Base-by-base conservation (phyloP, 2,113 vertebrate genomes). In the Emydura subglobosa region DNA sequence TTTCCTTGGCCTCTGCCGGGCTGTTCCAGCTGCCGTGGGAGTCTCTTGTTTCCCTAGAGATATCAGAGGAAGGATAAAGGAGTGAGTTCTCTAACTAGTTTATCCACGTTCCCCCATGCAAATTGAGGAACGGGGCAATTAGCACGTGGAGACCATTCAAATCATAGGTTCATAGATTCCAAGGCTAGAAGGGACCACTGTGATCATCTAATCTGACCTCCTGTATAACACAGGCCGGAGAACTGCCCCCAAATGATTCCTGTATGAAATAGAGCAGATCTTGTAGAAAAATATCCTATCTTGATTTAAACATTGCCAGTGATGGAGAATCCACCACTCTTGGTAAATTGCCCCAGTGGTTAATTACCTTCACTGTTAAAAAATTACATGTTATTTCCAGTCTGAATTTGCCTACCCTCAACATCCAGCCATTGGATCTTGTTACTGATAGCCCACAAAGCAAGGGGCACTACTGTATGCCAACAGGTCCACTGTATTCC, bases 11-110 rank as follows among this genome's bases (percentile, higher is more conserved):
- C 96, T 96, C 76, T 89, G 81, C 55, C 51, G 68, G 31, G 29
- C 4, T 94, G 89, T 49, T 97, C 94, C 0, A 91, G 57, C 80
- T 97, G 94, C 97, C 97, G 93, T 50, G 42, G 86, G 6, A 87
- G 76, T 78, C 47, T 92, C 89, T 97, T 97, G 82, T 93, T 95
- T 72, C 94, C 97, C 98, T 98, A 86, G 79, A 39, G 85, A 93
- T 31, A 84, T 12, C 61, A 85, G 57, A 90, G 57, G 44, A 11
- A 95, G 53, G 3, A 83, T 47, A 51, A 16, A 31, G 29, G n/a
- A 44, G 54, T 10, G 34, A 79, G n/a, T 84, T 49, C 61, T 88
- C 78, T 92, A 79, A 24, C 7, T 16, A 82, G 14, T 57, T 2
- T 13, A 31, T 51, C 31, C 25, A 50, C 44, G 25, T 49, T 49